Conservation (phyloP, 2,888 invertebrate genomes). For the Lissonota sp. region DNA sequence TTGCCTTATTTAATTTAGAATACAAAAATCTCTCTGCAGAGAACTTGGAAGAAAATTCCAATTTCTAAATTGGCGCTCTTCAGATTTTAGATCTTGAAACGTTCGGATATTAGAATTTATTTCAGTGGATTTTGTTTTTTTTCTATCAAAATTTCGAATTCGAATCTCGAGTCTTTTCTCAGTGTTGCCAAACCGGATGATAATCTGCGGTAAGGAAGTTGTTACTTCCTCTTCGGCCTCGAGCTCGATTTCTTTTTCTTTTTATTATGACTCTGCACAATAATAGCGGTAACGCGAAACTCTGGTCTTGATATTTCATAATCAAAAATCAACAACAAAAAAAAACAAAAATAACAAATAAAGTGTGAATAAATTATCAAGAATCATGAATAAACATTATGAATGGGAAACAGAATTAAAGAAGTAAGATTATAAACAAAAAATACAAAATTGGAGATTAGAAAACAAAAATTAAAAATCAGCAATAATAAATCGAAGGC, state of each 20-base stretch:
- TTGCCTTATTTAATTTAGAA: too few species aligned
- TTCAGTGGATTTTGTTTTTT: background rate
- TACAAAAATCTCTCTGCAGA: too few species aligned
- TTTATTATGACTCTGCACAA: constrained; percentile 2
- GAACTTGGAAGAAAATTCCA: too few species aligned
- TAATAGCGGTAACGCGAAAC: constrained; percentile 42
- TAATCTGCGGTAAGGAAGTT: constrained; percentile 59
- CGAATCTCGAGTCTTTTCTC: too few species aligned
- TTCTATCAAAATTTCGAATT: background rate
- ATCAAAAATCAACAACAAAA: constrained; percentile 35
- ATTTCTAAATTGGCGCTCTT: background rate
- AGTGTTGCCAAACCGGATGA: constrained; percentile 21
- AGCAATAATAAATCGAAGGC: too few species aligned
- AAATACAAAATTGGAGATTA: constrained; percentile 5
- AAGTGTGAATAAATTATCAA: background rate
- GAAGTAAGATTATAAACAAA: background rate
- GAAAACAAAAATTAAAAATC: too few species aligned
- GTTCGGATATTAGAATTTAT: background rate
- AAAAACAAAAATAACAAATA: background rate
- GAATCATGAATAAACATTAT: background rate
- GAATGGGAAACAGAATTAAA: background rate
- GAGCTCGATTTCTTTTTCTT: constrained; percentile 1
- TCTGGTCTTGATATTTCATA: constrained; percentile 57
- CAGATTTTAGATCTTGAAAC: background rate
- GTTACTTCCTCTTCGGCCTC: constrained; percentile 45